Evolutionary conservation across 2,888 invertebrate species (phyloP), one percentile per base, ranked within the genome.

Genomic region (Cantharis nigra): DNA sequence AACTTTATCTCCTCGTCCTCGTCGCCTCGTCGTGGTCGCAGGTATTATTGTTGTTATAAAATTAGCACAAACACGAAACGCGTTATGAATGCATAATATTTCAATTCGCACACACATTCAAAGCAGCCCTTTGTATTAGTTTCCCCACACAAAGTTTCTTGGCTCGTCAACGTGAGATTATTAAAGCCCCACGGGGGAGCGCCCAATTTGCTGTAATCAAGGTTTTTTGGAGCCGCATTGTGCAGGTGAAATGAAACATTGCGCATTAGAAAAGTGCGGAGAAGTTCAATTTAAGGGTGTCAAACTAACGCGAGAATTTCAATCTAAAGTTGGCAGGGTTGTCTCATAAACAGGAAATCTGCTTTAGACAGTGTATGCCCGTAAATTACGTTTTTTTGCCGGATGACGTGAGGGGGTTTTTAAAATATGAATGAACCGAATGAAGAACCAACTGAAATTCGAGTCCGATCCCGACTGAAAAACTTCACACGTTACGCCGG

Each of bases 361-460:
- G 85, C 83, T 84, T 84, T 82, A 83, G 85, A 85, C 85, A 85
- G 82, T 82, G 81, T 82, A 81, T 78, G 81, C 83, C 83, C 83
- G 85, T 85, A 85, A 85, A 85, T 85, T 84, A 83, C 82, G 81
- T 84, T 84, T 84, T 83, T 83, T 81, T 81, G 20, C 81, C 70
- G 76, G 76, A 79, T 80, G 81, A 82, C 83, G 84, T 83, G 83
- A 80, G 77, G 80, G 81, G 81, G 80, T 84, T 85, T 85, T 85
- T 85, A 83, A 84, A 84, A 84, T 83, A 83, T 82, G 83, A 83
- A 84, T 82, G 84, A 83, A 81, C 83, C 82, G 79, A 83, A 82
- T 81, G 80, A 80, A 82, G 82, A 81, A 80, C 80, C 81, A 80
- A 80, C 83, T 79, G 80, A 79, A 71, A 79, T 80, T 77, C 70